Percentiles rank a stretch among this genome's conserved stretches.
Evolutionary conservation across 2,113 vertebrate genomes (phyloP).

Genomic region (Buteo buteo): DNA sequence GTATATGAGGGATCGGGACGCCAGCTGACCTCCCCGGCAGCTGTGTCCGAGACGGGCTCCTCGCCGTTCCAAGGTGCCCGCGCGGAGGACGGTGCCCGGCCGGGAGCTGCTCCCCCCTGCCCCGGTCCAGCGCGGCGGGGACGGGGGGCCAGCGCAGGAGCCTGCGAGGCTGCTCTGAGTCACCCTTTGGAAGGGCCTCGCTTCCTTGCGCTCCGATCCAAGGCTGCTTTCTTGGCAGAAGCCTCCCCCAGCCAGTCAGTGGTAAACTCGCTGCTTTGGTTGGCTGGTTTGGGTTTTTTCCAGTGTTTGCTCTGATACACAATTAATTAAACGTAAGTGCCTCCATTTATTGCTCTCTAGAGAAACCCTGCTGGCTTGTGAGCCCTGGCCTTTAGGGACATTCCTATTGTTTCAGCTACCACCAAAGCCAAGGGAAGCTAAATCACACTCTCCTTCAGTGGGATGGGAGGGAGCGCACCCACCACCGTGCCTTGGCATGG

Average conservation of each 20-base stretch:
- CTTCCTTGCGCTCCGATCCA: conserved; percentile 4
- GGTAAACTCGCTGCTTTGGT: not conserved
- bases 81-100: not conserved
- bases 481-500: not conserved
- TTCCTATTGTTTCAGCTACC: conserved; percentile 39
- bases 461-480: not conserved
- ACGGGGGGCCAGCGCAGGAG: not conserved
- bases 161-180: not conserved
- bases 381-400: not conserved
- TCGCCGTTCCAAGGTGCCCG: not conserved
- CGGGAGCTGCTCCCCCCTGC: fast-evolving
- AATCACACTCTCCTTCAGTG: not conserved
- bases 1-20: not conserved
- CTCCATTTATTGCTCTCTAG: conserved; percentile 4
- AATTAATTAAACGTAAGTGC: conserved; percentile 36
- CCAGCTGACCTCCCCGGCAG: not conserved
- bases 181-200: not conserved
- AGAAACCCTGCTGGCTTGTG: not conserved
- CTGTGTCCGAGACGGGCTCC: not conserved
- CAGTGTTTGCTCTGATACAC: conserved; percentile 29
- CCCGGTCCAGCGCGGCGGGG: not conserved
- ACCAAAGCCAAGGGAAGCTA: not conserved
- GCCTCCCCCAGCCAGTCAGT: not conserved
- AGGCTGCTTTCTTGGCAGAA: conserved; percentile 44
- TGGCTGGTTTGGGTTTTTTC: conserved; percentile 9